Conservation (phyloP, 2,797 vertebrate species). For the Psittacula echo region DNA sequence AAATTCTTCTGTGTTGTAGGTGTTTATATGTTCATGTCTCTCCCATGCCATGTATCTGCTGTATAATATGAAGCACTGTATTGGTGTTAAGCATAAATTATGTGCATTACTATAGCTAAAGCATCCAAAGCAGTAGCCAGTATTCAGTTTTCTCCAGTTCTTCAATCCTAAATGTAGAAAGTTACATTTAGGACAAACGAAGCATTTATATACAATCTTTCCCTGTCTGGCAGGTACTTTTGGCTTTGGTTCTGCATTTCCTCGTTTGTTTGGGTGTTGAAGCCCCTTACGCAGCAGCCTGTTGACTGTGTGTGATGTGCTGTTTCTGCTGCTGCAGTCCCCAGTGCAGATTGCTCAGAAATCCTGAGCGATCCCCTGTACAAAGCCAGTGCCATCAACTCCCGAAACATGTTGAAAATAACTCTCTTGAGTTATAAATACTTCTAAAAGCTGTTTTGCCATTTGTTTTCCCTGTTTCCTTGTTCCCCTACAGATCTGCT, state of each 20-base stretch:
- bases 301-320: constrained; percentile 2
- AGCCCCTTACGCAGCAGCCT: background rate
- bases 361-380: background rate
- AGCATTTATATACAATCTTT: background rate
- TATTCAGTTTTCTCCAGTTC: background rate
- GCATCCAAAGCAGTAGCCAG: background rate
- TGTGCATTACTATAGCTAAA: background rate
- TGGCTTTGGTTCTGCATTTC: constrained; percentile 20
- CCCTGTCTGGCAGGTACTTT: background rate
- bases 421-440: constrained; percentile 27
- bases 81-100: background rate
- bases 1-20: background rate
- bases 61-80: background rate
- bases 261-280: background rate
- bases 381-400: background rate
- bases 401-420: background rate
- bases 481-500: background rate
- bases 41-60: background rate
- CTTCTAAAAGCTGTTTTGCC: background rate
- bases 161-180: background rate
- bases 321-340: background rate
- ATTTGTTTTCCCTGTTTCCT: background rate
- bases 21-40: background rate
- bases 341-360: background rate
- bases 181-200: background rate